Conservation (phyloP, 2,113 vertebrate species). For the Aythya baeri region DNA sequence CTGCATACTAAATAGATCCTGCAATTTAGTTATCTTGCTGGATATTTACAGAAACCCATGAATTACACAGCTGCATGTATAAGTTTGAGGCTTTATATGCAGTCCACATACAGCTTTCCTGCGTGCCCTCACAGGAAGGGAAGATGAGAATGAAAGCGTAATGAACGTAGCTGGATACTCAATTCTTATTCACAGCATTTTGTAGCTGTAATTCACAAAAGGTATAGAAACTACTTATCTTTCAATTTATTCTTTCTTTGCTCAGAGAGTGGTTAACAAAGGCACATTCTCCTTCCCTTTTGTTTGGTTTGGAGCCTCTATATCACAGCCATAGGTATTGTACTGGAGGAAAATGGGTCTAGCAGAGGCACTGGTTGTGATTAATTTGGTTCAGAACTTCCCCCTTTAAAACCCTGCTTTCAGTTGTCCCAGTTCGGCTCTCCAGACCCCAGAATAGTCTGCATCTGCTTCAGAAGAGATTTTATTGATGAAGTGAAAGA, state of each 20-base stretch:
- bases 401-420: neutral
- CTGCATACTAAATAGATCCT: accelerated
- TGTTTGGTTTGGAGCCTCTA: neutral
- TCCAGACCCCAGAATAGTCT: neutral
- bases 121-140: neutral
- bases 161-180: neutral
- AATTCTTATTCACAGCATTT: neutral
- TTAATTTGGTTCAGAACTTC: neutral
- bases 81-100: neutral
- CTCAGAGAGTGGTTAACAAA: neutral
- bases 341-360: neutral
- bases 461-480: neutral
- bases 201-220: neutral
- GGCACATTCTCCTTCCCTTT: neutral
- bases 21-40: neutral
- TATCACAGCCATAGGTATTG: neutral
- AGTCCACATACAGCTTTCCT: neutral
- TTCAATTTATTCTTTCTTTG: neutral
- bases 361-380: neutral
- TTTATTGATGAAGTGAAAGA: slow-evolving; percentile 34
- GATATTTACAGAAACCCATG: neutral
- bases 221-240: neutral
- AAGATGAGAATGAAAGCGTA: neutral
- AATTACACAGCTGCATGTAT: neutral
- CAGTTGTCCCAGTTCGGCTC: neutral